Percentiles rank a stretch among this genome's conserved stretches.
Evolutionary conservation across 2,797 vertebrate genomes (phyloP).

Genomic region (Macropodus opercularis): DNA sequence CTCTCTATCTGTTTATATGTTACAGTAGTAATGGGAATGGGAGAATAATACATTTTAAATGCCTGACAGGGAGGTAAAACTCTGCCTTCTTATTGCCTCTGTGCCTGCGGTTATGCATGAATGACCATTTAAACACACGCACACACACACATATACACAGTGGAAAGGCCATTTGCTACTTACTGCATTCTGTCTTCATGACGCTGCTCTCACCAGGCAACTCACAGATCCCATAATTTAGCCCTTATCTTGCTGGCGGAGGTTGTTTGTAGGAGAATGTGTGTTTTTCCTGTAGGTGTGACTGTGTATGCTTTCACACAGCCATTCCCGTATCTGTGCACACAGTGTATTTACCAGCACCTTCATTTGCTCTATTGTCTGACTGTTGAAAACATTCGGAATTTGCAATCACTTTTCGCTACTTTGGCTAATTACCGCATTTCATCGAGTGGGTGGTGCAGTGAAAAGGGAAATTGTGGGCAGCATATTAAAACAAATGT

Average conservation of each 20-base stretch:
- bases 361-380: constrained; percentile 66
- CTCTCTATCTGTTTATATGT: constrained; percentile 17
- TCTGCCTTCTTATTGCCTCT: constrained; percentile 21
- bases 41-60: constrained; percentile 44
- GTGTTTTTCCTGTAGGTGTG: constrained; percentile 16
- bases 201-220: constrained; percentile 50
- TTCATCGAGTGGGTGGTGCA: constrained; percentile 47
- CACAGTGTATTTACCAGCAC: constrained; percentile 15
- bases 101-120: constrained; percentile 38
- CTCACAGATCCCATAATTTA: constrained; percentile 70
- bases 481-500: constrained; percentile 41
- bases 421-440: constrained; percentile 57
- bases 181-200: constrained; percentile 60
- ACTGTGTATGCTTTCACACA: constrained; percentile 15
- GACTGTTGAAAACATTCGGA: constrained; percentile 50
- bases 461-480: constrained; percentile 35
- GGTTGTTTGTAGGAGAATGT: constrained; percentile 68
- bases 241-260: constrained; percentile 61
- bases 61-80: constrained; percentile 8
- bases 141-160: constrained; percentile 24
- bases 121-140: constrained; percentile 40
- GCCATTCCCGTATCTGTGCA: constrained; percentile 18
- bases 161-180: constrained; percentile 61
- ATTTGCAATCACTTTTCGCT: constrained; percentile 50
- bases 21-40: constrained; percentile 27